Evolutionary conservation across 2,113 vertebrate species (phyloP), one percentile per base, ranked within the genome.

Genomic region (Hucho hucho): DNA sequence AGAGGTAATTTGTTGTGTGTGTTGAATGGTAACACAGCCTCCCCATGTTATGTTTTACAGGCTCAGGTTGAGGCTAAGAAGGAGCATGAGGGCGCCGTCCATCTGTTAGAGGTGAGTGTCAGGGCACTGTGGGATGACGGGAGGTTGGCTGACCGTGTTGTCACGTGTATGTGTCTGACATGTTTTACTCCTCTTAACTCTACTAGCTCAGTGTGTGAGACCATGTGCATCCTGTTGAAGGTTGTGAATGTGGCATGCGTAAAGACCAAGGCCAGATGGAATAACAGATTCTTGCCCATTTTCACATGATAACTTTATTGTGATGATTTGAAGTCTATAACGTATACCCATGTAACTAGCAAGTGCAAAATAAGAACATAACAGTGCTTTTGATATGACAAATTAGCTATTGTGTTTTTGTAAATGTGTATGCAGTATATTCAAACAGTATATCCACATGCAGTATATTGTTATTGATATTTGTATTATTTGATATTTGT

Each of bases 61-160:
- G 98, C 98, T 96, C 97, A 99, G 94, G 97, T 98, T 92, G 96
- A 97, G 94, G 98, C 97, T 79, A 97, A 98, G 94, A 97, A 95
- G 85, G 96, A 99, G 69, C 97, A 98, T 93, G 96, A 99, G 87
- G 98, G 96, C 1, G 97, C 97, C 24, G 97, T 99, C 77, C 96
- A 96, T 85, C 90, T 98, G 89, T 92, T 99, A 98, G 98, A 98
- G 95, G 98, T 99, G 92, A 97, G 97, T 87, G 79, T 86, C 37
- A 11, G 37, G 37, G 37, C 37, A 11, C 9, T 18, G 75, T 25
- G 37, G 56, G 22, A 53, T 72, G 66, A 25, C 2, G 5, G 26
- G 28, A 13, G 29, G 29, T 29, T 29, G 14, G 24, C 70, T 73
- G 65, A 47, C 12, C 59, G 22, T 58, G 59, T 65, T 22, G 29